These are phyloP conservation scores for Oreocharis arfaki DNA, from an alignment of 2,113 vertebrate species.

Conservation along the genomic window DNA sequence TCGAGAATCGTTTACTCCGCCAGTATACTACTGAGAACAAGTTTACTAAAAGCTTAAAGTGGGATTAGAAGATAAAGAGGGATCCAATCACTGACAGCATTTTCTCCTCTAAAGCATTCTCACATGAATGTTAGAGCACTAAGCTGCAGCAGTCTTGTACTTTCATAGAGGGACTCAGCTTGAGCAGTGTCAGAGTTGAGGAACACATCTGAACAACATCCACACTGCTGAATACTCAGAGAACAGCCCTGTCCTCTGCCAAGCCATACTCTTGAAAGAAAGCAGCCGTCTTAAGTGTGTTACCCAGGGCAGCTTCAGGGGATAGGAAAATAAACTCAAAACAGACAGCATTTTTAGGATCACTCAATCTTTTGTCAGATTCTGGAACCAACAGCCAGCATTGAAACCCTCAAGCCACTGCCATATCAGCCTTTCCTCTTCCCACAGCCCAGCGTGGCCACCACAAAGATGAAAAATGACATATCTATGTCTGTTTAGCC, in stretches of 20 bases:
- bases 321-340: not conserved
- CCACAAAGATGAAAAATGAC: not conserved
- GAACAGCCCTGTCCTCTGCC: not conserved
- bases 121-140: not conserved
- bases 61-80: not conserved
- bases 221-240: not conserved
- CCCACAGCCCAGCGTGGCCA: not conserved
- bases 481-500: not conserved
- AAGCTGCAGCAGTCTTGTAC: not conserved
- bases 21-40: not conserved
- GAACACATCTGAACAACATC: not conserved
- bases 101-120: not conserved
- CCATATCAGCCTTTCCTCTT: not conserved
- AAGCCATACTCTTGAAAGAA: not conserved
- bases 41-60: not conserved
- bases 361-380: not conserved
- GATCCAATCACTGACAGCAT: not conserved
- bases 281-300: not conserved
- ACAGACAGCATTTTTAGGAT: not conserved
- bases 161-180: not conserved
- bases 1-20: not conserved
- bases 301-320: not conserved
- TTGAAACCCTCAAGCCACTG: not conserved
- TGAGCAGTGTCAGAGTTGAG: not conserved
- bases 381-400: not conserved